Evolutionary conservation across 2,113 vertebrate genomes (phyloP).

Genomic region (Platichthys flesus): DNA sequence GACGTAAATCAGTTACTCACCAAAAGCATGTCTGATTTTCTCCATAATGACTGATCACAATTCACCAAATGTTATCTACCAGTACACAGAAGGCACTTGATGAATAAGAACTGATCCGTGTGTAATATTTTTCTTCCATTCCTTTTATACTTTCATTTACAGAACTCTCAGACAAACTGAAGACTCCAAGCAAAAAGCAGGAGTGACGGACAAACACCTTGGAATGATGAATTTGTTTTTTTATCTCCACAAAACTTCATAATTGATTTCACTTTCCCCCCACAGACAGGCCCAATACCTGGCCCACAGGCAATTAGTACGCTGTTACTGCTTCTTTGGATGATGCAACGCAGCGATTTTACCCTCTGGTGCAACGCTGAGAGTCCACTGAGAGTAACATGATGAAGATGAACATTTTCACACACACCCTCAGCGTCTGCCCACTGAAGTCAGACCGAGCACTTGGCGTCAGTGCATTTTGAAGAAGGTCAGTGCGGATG

Average conservation of each 20-base stretch:
- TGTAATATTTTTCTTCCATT: background rate
- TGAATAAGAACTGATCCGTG: slow-evolving; percentile 1
- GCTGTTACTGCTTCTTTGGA: slow-evolving; percentile 41
- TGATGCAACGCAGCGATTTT: slow-evolving; percentile 54
- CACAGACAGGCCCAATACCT: slow-evolving; percentile 17
- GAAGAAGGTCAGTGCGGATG: background rate
- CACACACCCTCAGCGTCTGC: slow-evolving; percentile 2
- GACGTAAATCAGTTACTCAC: no score
- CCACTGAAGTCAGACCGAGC: slow-evolving; percentile 3
- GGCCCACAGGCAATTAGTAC: slow-evolving; percentile 32
- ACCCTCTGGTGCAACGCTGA: slow-evolving; percentile 26
- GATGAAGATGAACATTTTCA: slow-evolving; percentile 26
- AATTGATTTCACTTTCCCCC: slow-evolving; percentile 42
- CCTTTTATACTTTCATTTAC: slow-evolving; percentile 18
- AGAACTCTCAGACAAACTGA: slow-evolving; percentile 25
- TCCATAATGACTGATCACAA: background rate
- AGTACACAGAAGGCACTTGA: background rate
- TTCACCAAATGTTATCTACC: background rate
- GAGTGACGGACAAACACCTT: slow-evolving; percentile 30
- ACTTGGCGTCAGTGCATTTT: background rate
- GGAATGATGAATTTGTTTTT: slow-evolving; percentile 6
- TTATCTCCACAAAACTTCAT: slow-evolving; percentile 44
- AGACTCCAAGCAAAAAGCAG: slow-evolving; percentile 17
- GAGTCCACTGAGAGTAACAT: slow-evolving; percentile 22
- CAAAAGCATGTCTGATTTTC: background rate